Evolutionary conservation across 2,797 vertebrate genomes (phyloP), one percentile per base, ranked within the genome.

Genomic region (Myioborus miniatus): DNA sequence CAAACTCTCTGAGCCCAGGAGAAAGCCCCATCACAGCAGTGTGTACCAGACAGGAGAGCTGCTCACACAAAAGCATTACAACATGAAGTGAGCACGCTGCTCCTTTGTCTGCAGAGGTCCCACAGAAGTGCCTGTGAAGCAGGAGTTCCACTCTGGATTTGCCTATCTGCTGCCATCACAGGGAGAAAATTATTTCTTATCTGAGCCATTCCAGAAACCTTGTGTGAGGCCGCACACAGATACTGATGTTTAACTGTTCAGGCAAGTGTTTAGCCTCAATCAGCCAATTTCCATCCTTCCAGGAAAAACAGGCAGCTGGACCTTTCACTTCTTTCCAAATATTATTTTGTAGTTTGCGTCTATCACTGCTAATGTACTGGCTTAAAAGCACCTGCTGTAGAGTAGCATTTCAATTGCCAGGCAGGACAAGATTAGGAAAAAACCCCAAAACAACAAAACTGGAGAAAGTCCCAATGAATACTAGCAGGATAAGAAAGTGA

Each of bases 31-130:
- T 7, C 36, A 43, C 6, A 64, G 24, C 64, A 59, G 8, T 27
- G 29, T 34, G 46, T 27, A 27, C 21, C 56, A 46, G 74, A 41
- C 36, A 90, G 41, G 50, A 1, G 23, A 74, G 87, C 15, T 39
- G 47, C 39, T 71, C 15, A 55, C 46, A 81, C 39, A 44, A 41
- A 83, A 41, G 44, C 32, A 47, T 14, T 30, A n/a, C 37, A 81
- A 6, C 12, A 34, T 1, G 23, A 49, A 77, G 49, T 7, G 24
- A 68, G 44, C 56, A 49, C 2, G 9, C 47, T 0, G 0, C 62
- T 81, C 58, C 70, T 64, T 23, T 58, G 52, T 30, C 70, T 71
- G 67, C 59, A 41, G 32, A 76, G 67, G n/a, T 50, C 44, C 36
- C 27, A 32, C 18, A 43, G 29, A 63, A 56, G 22, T 34, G 58